These are phyloP conservation scores for Mesoligia furuncula DNA, from an alignment of 2,888 invertebrate genomes.

Conservation along the genomic window DNA sequence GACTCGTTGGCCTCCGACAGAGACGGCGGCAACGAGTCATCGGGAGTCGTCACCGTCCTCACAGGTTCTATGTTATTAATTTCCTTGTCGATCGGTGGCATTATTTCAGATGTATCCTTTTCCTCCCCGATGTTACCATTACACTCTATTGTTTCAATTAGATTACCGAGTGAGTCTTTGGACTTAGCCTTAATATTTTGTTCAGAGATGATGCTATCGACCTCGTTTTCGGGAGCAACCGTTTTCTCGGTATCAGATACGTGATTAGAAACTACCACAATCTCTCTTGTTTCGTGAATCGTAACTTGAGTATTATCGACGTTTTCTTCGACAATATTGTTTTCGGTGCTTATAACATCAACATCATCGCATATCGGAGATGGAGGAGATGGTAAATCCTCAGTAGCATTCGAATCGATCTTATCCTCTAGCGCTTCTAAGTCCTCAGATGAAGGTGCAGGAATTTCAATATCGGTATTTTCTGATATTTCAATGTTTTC, in stretches of 20 bases:
- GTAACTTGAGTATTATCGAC: conserved; percentile 59
- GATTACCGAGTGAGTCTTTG: conserved; percentile 69
- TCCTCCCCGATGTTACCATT: conserved; percentile 73
- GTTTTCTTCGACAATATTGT: conserved; percentile 57
- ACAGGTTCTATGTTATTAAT: conserved; percentile 42
- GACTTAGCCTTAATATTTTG: conserved; percentile 73
- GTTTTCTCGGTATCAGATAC: conserved; percentile 58
- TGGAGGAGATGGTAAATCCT: conserved; percentile 76
- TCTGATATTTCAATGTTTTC: conserved; percentile 32
- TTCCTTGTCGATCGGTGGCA: conserved; percentile 41
- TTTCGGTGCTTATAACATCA: conserved; percentile 50
- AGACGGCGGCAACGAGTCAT: conserved; percentile 57
- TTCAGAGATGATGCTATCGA: conserved; percentile 66
- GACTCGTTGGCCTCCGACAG: conserved; percentile 60
- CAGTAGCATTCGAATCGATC: conserved; percentile 62
- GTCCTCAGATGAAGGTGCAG: conserved; percentile 45
- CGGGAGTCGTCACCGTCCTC: conserved; percentile 40
- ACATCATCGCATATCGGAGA: conserved; percentile 70
- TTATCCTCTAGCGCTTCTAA: conserved; percentile 50
- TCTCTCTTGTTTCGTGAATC: conserved; percentile 54
- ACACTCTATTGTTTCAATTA: conserved; percentile 70
- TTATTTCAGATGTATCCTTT: conserved; percentile 41
- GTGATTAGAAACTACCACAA: conserved; percentile 62
- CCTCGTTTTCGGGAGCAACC: conserved; percentile 58
- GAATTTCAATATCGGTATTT: conserved; percentile 47